Conservation (phyloP, 2,797 vertebrate genomes). For the Taenioides sp. region DNA sequence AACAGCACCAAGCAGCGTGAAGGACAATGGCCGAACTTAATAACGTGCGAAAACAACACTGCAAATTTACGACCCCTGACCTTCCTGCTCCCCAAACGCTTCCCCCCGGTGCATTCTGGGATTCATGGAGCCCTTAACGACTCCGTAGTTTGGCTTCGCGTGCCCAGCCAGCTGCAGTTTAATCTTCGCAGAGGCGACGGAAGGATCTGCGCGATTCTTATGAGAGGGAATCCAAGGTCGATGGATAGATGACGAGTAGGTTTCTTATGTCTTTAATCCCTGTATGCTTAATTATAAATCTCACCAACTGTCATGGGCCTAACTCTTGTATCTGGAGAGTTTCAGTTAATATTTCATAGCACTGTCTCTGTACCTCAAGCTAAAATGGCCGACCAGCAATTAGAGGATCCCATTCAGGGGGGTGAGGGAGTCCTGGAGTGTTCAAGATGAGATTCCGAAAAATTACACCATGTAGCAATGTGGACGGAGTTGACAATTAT, state of each 20-base stretch:
- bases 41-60: slow-evolving; percentile 66
- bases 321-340: slow-evolving; percentile 55
- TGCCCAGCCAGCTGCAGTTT: slow-evolving; percentile 54
- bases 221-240: slow-evolving; percentile 18
- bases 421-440: slow-evolving; percentile 18
- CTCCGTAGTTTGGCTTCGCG: slow-evolving; percentile 58
- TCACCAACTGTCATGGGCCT: slow-evolving; percentile 65
- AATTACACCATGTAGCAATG: not conserved
- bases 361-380: slow-evolving; percentile 43
- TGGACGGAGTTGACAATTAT: not conserved
- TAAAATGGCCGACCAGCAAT: slow-evolving; percentile 56
- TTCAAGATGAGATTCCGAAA: not conserved
- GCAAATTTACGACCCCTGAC: slow-evolving; percentile 72
- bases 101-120: slow-evolving; percentile 46
- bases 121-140: slow-evolving; percentile 61
- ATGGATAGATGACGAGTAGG: slow-evolving; percentile 22
- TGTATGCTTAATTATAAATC: slow-evolving; percentile 77
- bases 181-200: slow-evolving; percentile 49
- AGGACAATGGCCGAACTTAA: slow-evolving; percentile 58
- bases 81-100: slow-evolving; percentile 48
- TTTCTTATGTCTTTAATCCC: slow-evolving; percentile 63
- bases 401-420: slow-evolving; percentile 37
- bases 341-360: slow-evolving; percentile 66
- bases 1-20: slow-evolving; percentile 41
- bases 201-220: not conserved